A percentile compares a stretch with the other conserved stretches of the same genome.
phyloP scores from a whole-genome alignment of 2,888 invertebrate species.

The Iselma pallidipennis region DNA sequence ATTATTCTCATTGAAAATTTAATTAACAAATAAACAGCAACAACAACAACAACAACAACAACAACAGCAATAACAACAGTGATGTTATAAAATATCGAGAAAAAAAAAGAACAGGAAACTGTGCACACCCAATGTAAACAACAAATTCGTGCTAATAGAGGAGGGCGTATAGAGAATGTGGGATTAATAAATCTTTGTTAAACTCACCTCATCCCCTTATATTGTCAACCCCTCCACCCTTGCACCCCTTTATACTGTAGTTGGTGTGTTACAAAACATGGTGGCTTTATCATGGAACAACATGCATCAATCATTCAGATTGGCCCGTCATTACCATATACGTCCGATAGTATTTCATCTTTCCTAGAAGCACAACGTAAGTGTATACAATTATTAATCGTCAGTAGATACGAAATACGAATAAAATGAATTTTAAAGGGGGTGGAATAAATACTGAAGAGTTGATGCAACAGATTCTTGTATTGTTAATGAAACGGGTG shows the following conservation, averaged over 20 bases:
- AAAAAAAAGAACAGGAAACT: conserved; percentile 7
- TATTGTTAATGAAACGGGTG: too few species aligned
- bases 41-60: background rate
- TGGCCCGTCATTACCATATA: conserved; percentile 55
- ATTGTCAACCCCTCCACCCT: conserved; percentile 6
- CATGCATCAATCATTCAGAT: conserved; percentile 55
- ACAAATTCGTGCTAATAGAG: conserved; percentile 28
- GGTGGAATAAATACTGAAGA: too few species aligned
- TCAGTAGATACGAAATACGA: conserved; percentile 9
- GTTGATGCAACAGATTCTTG: too few species aligned
- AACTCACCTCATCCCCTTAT: conserved; percentile 23
- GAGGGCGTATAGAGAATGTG: conserved; percentile 21
- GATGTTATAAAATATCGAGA: background rate
- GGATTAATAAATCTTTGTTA: conserved; percentile 55
- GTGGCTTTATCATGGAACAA: conserved; percentile 53
- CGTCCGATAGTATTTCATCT: conserved; percentile 31
- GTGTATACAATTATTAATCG: conserved; percentile 18
- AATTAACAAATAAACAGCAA: conserved; percentile 24
- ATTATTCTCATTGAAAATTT: conserved; percentile 24
- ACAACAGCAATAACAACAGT: background rate
- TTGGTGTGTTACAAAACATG: conserved; percentile 46
- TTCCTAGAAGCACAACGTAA: conserved; percentile 11
- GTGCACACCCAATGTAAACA: conserved; percentile 21
- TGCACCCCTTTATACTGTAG: conserved; percentile 3
- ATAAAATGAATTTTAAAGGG: too few species aligned